Evolutionary conservation across 2,797 vertebrate genomes (phyloP).

Genomic region (Otolemur crassicaudatus): DNA sequence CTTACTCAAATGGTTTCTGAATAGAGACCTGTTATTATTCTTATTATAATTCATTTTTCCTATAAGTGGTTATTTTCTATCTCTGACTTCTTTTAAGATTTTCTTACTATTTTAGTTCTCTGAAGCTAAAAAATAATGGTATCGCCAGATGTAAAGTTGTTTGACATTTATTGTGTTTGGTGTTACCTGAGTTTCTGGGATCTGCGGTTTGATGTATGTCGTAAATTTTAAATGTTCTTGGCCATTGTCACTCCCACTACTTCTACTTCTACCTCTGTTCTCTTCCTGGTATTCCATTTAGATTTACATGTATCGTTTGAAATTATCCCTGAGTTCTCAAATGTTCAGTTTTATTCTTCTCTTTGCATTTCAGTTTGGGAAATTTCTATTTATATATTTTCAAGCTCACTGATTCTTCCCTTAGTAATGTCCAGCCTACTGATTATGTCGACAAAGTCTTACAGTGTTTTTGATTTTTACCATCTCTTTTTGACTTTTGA

Average conservation of each 20-base stretch:
- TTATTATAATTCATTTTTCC: background rate
- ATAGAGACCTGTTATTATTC: background rate
- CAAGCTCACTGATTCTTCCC: background rate
- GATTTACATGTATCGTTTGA: background rate
- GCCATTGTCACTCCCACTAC: background rate
- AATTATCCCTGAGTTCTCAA: background rate
- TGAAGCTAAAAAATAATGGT: background rate
- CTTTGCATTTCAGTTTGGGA: background rate
- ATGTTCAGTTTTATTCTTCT: background rate
- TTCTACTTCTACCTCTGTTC: background rate
- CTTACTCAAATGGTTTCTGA: background rate
- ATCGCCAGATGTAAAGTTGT: background rate
- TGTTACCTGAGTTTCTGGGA: background rate
- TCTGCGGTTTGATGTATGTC: no score
- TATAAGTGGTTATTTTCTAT: background rate
- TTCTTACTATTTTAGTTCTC: background rate
- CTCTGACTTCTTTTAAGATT: background rate
- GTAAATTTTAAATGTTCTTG: background rate
- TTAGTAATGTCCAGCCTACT: background rate
- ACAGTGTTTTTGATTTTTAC: background rate
- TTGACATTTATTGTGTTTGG: background rate
- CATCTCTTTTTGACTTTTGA: background rate
- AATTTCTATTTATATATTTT: background rate
- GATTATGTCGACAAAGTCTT: background rate
- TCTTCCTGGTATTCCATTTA: background rate